phyloP scores from a whole-genome alignment of 2,113 vertebrate genomes.

The Elephas maximus region DNA sequence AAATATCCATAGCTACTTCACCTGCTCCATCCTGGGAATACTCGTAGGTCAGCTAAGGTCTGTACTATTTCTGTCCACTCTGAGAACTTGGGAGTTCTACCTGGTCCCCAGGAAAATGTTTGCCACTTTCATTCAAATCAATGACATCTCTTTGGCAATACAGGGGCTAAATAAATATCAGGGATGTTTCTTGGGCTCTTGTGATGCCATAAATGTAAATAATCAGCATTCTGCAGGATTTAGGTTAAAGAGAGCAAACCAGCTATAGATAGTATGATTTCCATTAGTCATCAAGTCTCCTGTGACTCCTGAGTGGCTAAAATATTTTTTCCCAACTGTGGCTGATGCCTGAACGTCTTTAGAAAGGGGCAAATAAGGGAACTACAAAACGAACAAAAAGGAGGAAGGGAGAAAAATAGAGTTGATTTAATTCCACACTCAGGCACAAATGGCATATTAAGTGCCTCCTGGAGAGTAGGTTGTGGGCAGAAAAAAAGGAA shows the following conservation, averaged over 20 bases:
- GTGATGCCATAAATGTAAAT: background rate
- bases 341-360: background rate
- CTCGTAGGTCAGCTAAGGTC: background rate
- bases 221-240: background rate
- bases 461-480: background rate
- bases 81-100: background rate
- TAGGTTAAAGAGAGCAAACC: background rate
- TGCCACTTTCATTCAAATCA: background rate
- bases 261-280: background rate
- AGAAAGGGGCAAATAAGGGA: slow-evolving; percentile 5
- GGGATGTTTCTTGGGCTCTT: background rate
- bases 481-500: background rate
- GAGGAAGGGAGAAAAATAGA: background rate
- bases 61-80: background rate
- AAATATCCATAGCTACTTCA: background rate
- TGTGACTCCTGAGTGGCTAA: background rate
- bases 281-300: background rate
- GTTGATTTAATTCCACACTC: background rate
- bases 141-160: background rate
- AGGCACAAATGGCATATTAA: background rate
- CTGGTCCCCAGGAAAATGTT: background rate
- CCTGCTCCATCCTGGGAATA: background rate
- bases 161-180: background rate
- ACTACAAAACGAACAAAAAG: background rate
- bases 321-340: background rate